Evolutionary conservation across 2,113 vertebrate species (phyloP).

Genomic region (Hydrolagus affinis): DNA sequence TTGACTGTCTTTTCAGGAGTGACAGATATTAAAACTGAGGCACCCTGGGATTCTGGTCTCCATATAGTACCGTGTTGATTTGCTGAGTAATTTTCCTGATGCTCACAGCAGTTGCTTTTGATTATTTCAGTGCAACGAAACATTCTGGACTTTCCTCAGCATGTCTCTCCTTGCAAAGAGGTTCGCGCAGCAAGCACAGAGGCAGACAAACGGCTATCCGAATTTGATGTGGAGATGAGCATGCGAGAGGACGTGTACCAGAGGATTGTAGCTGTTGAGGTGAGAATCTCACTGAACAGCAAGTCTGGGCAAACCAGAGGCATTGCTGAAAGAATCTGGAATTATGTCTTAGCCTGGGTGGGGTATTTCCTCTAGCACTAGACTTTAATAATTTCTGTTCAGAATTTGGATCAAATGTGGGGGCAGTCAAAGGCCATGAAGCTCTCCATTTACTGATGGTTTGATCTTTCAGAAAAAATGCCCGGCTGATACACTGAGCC

Average conservation of each 20-base stretch:
- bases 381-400: background rate
- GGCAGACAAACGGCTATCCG: constrained; percentile 84
- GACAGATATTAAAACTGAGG: too few relatives aligned
- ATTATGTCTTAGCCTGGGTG: background rate
- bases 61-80: background rate
- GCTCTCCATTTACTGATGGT: background rate
- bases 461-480: constrained; percentile 59
- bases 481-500: constrained; percentile 48
- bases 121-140: constrained; percentile 71
- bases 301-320: rapidly evolving
- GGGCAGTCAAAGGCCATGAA: background rate
- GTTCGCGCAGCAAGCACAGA: constrained; percentile 79
- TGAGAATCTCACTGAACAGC: constrained; percentile 27
- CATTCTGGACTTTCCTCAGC: constrained; percentile 90
- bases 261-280: constrained; percentile 82
- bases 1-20: too few relatives aligned
- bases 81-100: background rate
- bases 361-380: background rate
- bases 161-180: constrained; percentile 77
- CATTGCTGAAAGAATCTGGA: rapidly evolving
- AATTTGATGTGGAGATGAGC: constrained; percentile 97
- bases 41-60: too few relatives aligned
- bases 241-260: constrained; percentile 92
- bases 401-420: background rate
- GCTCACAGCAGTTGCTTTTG: background rate